A percentile compares a stretch with the other conserved stretches of the same genome.
Evolutionary conservation across 2,113 vertebrate genomes (phyloP).

Genomic region (Diphyllodes magnificus): DNA sequence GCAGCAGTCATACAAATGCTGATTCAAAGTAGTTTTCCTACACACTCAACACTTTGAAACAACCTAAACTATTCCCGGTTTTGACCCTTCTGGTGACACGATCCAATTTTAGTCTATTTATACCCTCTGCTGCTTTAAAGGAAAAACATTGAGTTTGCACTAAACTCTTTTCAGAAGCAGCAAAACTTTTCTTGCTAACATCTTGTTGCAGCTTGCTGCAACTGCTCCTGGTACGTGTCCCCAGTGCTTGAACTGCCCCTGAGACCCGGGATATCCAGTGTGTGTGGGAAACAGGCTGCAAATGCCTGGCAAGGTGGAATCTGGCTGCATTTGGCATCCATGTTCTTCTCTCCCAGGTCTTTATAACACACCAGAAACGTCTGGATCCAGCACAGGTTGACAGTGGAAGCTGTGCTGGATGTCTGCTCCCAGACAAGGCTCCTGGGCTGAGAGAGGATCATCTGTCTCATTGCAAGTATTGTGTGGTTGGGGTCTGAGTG

Average conservation of each 20-base stretch:
- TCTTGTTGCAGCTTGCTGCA: background rate
- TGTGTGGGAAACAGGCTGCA: background rate
- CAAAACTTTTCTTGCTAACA: background rate
- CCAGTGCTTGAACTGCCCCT: background rate
- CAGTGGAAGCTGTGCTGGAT: background rate
- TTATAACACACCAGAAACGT: background rate
- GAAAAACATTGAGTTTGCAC: background rate
- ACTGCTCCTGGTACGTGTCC: background rate
- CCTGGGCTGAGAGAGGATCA: background rate
- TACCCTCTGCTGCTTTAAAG: background rate
- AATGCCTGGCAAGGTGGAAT: background rate
- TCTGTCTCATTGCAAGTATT: fast-evolving
- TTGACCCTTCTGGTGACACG: background rate
- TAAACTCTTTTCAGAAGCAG: background rate
- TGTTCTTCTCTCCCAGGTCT: background rate
- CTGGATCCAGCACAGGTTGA: background rate
- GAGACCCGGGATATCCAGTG: background rate
- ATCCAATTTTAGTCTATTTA: background rate
- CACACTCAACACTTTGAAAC: background rate
- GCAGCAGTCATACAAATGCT: background rate
- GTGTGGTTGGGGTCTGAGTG: background rate
- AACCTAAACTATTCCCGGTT: background rate
- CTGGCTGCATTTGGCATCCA: background rate
- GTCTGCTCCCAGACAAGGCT: background rate
- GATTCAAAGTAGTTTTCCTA: background rate